A percentile compares a stretch with the other conserved stretches of the same genome.
These are phyloP conservation scores for Aepyceros melampus DNA, from an alignment of 2,113 vertebrate genomes.

Conservation along the genomic window DNA sequence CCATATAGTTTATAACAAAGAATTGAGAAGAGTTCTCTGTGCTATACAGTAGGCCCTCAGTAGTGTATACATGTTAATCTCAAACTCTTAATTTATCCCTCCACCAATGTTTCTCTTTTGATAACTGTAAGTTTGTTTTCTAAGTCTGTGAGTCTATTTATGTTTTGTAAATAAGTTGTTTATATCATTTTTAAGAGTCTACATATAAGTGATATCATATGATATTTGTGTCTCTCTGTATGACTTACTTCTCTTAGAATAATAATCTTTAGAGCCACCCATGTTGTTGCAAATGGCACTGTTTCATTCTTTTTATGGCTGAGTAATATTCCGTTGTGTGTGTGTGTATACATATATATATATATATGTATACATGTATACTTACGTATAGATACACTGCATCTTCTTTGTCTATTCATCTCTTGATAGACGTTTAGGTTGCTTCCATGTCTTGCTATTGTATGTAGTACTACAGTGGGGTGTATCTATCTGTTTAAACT, in stretches of 20 bases:
- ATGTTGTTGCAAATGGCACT: neutral
- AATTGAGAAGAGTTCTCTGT: neutral
- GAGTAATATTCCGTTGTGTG: neutral
- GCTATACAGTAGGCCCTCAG: neutral
- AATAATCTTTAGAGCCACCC: neutral
- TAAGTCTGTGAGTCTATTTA: neutral
- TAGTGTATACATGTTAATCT: neutral
- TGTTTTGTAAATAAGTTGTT: neutral
- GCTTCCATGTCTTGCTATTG: too few species aligned
- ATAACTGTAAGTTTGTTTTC: neutral
- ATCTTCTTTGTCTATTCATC: too few species aligned
- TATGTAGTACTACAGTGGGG: too few species aligned
- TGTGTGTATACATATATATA: too few species aligned
- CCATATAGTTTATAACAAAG: neutral
- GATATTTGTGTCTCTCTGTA: neutral
- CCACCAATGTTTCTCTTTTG: neutral
- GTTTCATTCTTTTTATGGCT: neutral
- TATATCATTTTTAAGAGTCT: neutral
- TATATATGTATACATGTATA: too few species aligned
- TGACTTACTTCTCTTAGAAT: neutral
- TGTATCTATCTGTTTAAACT: too few species aligned
- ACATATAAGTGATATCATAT: neutral
- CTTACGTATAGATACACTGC: too few species aligned
- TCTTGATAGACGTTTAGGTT: too few species aligned
- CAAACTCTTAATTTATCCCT: neutral